Evolutionary conservation across 2,113 vertebrate species (phyloP), one percentile per base, ranked within the genome.

Genomic region (Tympanuchus pallidicinctus): DNA sequence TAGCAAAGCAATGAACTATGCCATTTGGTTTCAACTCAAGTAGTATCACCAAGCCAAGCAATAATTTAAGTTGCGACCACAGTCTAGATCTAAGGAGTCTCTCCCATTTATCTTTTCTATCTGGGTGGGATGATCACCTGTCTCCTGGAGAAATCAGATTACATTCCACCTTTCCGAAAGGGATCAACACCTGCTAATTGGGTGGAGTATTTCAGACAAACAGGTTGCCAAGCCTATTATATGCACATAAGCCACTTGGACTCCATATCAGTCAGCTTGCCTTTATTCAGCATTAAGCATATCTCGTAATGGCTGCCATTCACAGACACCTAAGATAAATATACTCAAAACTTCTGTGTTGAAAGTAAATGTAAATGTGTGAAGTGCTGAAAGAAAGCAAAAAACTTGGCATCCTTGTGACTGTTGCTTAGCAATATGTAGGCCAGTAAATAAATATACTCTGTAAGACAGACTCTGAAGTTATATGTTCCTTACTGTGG

Each of bases 111-210:
- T 88, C 76, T 88, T 59, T 87, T 70, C 78, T 28, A 78, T 86
- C 88, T 79, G 77, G 69, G 82, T 81, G 91, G 75, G 75, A 82
- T 88, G 90, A 93, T 85, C 90, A 89, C 57, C 72, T 79, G 86
- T 65, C 77, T 87, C 34, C 86, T 65, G 69, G 21, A 92, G 65
- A 91, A 87, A 89, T 61, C 56, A 91, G 92, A 91, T 75, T 88
- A 75, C 63, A 78, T 47, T 52, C 28, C 0, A 0, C 73, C 82
- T 89, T 94, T 92, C 92, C 3, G 2, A 93, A 78, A 5, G 47
- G 75, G 73, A 91, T 88, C 87, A 95, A 70, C 88, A 94, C 78
- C 88, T 95, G 88, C 54, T 96, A 76, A 89, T 40, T 73, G 72
- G 78, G 88, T 82, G 90, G 75, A 94, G 86, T 16, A 60, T 70